Base-by-base conservation (phyloP, 2,888 invertebrate genomes). In the Lycocerus yunnanus region DNA sequence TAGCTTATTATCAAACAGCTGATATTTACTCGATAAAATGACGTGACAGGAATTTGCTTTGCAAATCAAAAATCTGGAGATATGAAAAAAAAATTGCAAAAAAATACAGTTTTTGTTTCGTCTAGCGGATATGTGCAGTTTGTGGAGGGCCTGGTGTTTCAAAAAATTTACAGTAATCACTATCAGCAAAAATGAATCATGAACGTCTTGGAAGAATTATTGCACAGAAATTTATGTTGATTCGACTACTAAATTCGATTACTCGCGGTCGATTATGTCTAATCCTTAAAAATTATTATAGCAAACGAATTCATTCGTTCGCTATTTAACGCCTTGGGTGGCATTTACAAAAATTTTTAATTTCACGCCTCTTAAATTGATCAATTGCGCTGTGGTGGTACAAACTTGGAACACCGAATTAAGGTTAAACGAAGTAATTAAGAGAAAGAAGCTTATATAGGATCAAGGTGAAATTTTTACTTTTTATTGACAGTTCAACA, bases 381-480 rank as follows among this genome's bases (percentile, higher is more conserved):
- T n/a, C 61, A 18, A 63, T 63, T 18, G 43, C 6, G 43, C 43
- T n/a, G 43, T 43, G 43, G 43, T 43, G 43, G 43, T 43, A 43
- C 43, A 43, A 43, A 43, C 43, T 43, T 43, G n/a, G 43, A 43
- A 13, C n/a, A 43, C 43, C 43, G 43, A 43, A 43, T 63, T 63
- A 63, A 63, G 61, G 61, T 63, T 63, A 63, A 18, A 20, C 61
- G 15, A 16, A 63, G 16, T 18, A 18, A 63, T 15, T 20, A 20
- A 63, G 61, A 63, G 61, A 63, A 63, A 63, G 61, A 63, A 63
- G 61, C 61, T 63, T 18, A 18, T 63, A n/a, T 27, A 60, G 60
- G 18, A 63, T 63, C 61, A 63, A 63, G 61, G 61, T 63, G 20
- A 63, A 63, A 63, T 18, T 63, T 63, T 63, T 20, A 13, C 61